Base-by-base conservation (phyloP, 2,797 vertebrate species). In the Eleutherodactylus coqui region DNA sequence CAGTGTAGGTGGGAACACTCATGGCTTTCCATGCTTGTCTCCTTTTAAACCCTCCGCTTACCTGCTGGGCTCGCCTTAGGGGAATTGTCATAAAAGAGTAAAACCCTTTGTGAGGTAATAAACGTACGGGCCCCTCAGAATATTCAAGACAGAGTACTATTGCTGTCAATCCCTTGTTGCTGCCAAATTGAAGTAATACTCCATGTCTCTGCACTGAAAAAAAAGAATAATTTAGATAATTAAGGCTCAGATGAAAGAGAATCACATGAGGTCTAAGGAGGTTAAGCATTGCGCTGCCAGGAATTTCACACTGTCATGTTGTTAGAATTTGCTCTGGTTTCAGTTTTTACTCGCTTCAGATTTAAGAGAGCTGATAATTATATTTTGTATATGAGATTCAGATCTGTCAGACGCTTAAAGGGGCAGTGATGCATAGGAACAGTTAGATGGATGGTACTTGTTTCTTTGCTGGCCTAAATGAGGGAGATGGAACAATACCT, bases 1-100 rank as follows among this genome's bases (percentile, higher is more conserved):
- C 80, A 79, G 38, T 41, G 64, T 29, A 84, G 55, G 32, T 84
- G 64, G 51, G 84, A 87, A 60, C 81, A 64, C 32, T 77, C 80
- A 76, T 73, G 41, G 14, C 43, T 75, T 77, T 83, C 49, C 24
- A 17, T 79, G 49, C 16, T 47, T 72, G 38, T 69, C 41, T 79
- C 13, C 49, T 87, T 79, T 75, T 60, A 79, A 84, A 84, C 84
- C 82, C 75, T 43, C n/a, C 27, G n/a, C 73, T 72, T 47, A 51
- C 81, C 81, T 79, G 81, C 86, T 86, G 85, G 75, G 38, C 27
- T 78, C 79, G 81, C 86, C 81, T 45, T 32, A 67, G 86, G 85
- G 81, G 1, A n/a, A 79, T 45, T 79, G 86, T 87, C 81, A 87
- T 83, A 58, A 79, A 58, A 79, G 76, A 83, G 51, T 79, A 38